These are phyloP conservation scores for Drosophila birchii DNA, from an alignment of 2,888 invertebrate species.

Conservation along the genomic window DNA sequence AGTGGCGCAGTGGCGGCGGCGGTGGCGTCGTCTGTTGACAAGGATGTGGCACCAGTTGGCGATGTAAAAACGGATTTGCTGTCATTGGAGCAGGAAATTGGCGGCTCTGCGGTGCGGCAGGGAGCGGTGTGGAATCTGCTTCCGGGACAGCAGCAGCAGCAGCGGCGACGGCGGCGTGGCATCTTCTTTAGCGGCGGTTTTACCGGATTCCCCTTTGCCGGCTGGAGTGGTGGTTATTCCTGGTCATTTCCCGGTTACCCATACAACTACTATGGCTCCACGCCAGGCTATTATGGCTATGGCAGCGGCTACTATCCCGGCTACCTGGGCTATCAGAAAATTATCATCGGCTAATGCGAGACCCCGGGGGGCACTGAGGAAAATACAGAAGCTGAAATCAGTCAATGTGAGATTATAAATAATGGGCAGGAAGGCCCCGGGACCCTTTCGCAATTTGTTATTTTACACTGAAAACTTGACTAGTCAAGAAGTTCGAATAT, in stretches of 20 bases:
- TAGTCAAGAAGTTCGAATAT: not conserved
- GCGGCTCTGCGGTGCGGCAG: conserved; percentile 57
- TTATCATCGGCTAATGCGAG: conserved; percentile 58
- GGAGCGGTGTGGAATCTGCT: conserved; percentile 14
- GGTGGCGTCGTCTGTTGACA: conserved; percentile 64
- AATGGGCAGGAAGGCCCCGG: conserved; percentile 54
- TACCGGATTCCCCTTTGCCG: conserved; percentile 49
- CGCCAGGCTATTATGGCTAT: conserved; percentile 51
- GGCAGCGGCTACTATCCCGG: conserved; percentile 59
- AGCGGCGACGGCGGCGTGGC: conserved; percentile 52
- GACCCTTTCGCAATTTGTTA: conserved; percentile 43
- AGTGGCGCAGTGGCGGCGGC: conserved; percentile 51
- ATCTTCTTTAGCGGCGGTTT: conserved; percentile 50
- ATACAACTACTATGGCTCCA: conserved; percentile 44
- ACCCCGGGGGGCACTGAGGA: not conserved
- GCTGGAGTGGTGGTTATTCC: conserved; percentile 51
- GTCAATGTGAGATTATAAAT: conserved; percentile 74
- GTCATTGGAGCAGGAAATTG: conserved; percentile 77
- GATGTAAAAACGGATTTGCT: conserved; percentile 76
- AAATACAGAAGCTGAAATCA: conserved; percentile 19
- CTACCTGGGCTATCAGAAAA: conserved; percentile 62
- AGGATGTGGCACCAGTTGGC: conserved; percentile 74
- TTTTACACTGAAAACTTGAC: conserved; percentile 7
- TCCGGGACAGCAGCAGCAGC: conserved; percentile 23
- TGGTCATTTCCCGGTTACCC: conserved; percentile 55